Base-by-base conservation (phyloP, 2,113 vertebrate species). In the Mixornis gularis region DNA sequence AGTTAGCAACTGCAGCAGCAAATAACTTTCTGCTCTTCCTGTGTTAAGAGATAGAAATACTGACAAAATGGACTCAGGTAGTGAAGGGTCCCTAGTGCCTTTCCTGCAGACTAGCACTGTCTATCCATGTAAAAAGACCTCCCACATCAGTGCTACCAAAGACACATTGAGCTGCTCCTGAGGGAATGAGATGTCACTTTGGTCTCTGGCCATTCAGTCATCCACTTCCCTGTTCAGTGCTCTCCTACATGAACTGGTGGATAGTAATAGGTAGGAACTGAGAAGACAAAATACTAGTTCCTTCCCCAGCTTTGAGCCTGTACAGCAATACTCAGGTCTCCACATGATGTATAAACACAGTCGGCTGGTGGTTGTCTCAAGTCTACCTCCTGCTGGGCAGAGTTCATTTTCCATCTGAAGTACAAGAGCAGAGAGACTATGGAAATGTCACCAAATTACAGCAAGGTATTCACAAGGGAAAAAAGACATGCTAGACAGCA, bases 391-490 rank as follows among this genome's bases (percentile, higher is more conserved):
- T 94, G 86, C 89, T 82, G 65, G 20, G 53, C 41, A 76, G 66
- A 89, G 81, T 68, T 92, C 63, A 72, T 83, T 56, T 59, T 65
- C 82, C 70, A 8, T 17, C 87, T 46, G 66, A 84, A 90, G 43
- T 41, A 66, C 18, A 83, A 81, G 71, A 88, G 76, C 72, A n/a
- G 15, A 91, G 44, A 88, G 46, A 13, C 90, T 48, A 12, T 7
- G 65, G 17, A 26, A 92, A 69, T 29, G 38, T 90, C 95, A 95
- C 87, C 93, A 92, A 95, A 90, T 94, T 87, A 90, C 91, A 93
- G 85, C 85, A 91, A 93, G 56, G 90, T 96, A 69, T 90, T 86
- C 52, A 58, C 79, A 92, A 77, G 63, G 82, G 83, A 26, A 56
- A 90, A 69, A 90, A 93, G 68, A 65, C 83, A 81, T 27, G 79